Percentiles rank a stretch among this genome's conserved stretches.
phyloP scores from a whole-genome alignment of 2,113 vertebrate genomes.

The Gavia stellata region DNA sequence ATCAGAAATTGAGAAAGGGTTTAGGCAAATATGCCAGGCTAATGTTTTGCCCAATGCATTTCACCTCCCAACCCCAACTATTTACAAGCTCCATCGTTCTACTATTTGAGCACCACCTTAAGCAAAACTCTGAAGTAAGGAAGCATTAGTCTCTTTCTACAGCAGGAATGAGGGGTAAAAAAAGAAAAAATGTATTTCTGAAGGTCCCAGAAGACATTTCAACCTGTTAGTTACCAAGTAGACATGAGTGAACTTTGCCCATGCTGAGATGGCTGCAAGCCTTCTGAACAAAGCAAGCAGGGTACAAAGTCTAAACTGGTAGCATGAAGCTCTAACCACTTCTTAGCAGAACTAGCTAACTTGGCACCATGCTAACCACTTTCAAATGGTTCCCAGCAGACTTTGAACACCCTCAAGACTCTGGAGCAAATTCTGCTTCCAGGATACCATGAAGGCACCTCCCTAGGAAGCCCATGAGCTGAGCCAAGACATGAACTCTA shows the following conservation, averaged over 20 bases:
- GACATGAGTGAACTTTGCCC: slow-evolving; percentile 31
- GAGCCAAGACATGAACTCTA: slow-evolving; percentile 8
- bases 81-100: not conserved
- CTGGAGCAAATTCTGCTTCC: not conserved
- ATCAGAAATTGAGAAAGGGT: not conserved
- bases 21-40: not conserved
- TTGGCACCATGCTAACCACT: slow-evolving; percentile 3
- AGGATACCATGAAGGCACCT: not conserved
- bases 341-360: slow-evolving; percentile 22
- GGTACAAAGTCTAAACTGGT: slow-evolving; percentile 39
- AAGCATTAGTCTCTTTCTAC: not conserved
- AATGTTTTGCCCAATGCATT: not conserved
- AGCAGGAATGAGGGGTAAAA: not conserved
- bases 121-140: not conserved
- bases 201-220: slow-evolving; percentile 25
- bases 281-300: not conserved
- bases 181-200: not conserved
- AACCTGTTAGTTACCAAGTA: not conserved
- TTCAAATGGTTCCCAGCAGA: slow-evolving; percentile 28
- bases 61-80: not conserved
- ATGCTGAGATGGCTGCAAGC: not conserved
- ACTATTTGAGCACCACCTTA: not conserved
- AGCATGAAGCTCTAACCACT: slow-evolving; percentile 40
- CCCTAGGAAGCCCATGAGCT: not conserved
- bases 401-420: not conserved